phyloP scores from a whole-genome alignment of 2,113 vertebrate genomes.

The Neoarius graeffei region DNA sequence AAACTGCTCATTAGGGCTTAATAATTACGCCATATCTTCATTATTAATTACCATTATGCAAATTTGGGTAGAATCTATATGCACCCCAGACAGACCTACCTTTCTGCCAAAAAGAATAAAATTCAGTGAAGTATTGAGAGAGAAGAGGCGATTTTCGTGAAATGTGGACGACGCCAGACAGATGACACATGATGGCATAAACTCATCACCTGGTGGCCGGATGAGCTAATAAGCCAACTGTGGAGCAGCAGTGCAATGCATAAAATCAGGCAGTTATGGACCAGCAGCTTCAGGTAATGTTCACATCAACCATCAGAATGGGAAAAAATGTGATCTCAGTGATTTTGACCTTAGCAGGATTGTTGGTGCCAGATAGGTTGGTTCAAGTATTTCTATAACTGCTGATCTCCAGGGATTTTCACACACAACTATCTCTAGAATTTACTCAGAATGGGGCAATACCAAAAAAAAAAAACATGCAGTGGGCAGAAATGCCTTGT shows the following conservation, averaged over 20 bases:
- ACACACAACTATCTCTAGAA: neutral
- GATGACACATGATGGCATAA: no score
- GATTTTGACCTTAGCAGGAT: neutral
- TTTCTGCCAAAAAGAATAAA: no score
- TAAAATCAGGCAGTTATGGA: neutral
- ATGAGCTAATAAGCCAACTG: neutral
- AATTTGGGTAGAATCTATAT: no score
- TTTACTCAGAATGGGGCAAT: neutral
- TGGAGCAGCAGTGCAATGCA: neutral
- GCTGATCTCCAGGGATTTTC: neutral
- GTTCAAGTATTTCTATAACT: neutral
- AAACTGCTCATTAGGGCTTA: no score
- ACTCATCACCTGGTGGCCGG: no score
- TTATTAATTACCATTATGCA: no score
- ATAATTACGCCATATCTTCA: no score
- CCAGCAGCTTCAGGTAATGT: neutral
- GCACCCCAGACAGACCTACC: no score
- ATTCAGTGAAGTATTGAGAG: no score
- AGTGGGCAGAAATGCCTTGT: neutral
- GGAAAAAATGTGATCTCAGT: neutral
- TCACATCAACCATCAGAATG: neutral
- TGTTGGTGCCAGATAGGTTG: neutral
- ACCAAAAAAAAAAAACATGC: neutral
- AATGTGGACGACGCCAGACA: no score
- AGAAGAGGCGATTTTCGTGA: no score